These are phyloP conservation scores for Achroia grisella DNA, from an alignment of 1,140 invertebrate species.

Conservation along the genomic window DNA sequence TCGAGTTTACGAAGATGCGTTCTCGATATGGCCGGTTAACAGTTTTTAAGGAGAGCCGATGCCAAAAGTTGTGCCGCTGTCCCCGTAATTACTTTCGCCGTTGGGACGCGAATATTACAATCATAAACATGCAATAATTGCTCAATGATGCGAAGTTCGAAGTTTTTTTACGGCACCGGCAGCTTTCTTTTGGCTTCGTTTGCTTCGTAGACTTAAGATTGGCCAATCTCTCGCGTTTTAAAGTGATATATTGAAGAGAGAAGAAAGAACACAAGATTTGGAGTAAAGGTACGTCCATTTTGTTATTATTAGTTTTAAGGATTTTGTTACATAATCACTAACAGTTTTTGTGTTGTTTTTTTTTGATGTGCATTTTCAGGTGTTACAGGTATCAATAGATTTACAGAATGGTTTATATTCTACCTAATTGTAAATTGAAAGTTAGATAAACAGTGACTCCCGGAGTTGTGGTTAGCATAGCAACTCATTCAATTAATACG, in stretches of 20 bases:
- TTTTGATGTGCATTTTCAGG: conserved; percentile 63
- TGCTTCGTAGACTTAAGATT: conserved; percentile 45
- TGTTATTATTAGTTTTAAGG: conserved; percentile 17
- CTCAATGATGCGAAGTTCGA: conserved; percentile 34
- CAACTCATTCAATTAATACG: too few relatives aligned
- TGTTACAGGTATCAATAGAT: conserved; percentile 66
- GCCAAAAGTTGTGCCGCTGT: conserved; percentile 43
- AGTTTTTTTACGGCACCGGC: conserved; percentile 3
- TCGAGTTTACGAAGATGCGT: conserved; percentile 12
- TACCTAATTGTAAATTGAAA: too few relatives aligned
- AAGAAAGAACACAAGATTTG: conserved; percentile 26
- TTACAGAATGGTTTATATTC: too few relatives aligned
- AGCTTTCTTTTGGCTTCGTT: conserved; percentile 52
- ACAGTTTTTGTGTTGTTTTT: conserved; percentile 46
- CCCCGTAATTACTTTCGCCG: conserved; percentile 46
- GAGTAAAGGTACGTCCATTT: conserved; percentile 45
- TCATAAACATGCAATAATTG: conserved; percentile 45
- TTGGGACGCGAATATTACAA: conserved; percentile 34
- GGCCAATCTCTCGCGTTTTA: conserved; percentile 50
- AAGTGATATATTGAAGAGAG: conserved; percentile 26
- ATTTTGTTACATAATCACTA: conserved; percentile 28
- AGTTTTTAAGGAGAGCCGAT: conserved; percentile 39
- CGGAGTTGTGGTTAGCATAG: too few relatives aligned
- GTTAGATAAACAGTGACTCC: too few relatives aligned
- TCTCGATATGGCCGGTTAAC: conserved; percentile 35